A percentile compares a stretch with the other conserved stretches of the same genome.
Conservation (phyloP, 2,888 invertebrate species). For the Ochropleura plecta region DNA sequence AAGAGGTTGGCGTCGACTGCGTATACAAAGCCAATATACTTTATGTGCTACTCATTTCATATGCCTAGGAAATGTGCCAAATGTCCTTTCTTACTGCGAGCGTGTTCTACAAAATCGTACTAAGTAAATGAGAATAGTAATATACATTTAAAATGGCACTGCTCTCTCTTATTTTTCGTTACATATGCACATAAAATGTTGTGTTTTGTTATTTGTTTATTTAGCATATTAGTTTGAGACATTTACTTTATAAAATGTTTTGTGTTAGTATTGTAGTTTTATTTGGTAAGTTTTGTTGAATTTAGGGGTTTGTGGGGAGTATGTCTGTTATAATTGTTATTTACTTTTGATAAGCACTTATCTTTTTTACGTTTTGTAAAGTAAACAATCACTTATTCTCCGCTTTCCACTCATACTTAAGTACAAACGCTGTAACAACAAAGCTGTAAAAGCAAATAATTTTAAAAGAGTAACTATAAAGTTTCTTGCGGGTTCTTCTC, state of each 20-base stretch:
- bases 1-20: slow-evolving; percentile 70
- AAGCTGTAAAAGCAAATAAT: too few species aligned
- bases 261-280: background rate
- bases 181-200: slow-evolving; percentile 7
- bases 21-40: slow-evolving; percentile 66
- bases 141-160: slow-evolving; percentile 44
- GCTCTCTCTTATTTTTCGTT: slow-evolving; percentile 38
- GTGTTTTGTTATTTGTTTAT: slow-evolving; percentile 20
- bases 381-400: too few species aligned
- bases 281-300: background rate
- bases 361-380: too few species aligned
- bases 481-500: too few species aligned
- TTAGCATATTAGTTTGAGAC: slow-evolving; percentile 7
- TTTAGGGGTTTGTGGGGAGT: background rate
- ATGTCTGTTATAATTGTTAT: background rate
- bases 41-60: slow-evolving; percentile 65
- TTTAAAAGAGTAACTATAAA: too few species aligned
- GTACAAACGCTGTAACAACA: too few species aligned
- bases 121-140: slow-evolving; percentile 52
- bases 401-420: too few species aligned
- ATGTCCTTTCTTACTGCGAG: slow-evolving; percentile 60
- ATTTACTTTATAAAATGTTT: background rate
- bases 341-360: background rate
- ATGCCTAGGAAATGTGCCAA: slow-evolving; percentile 71
- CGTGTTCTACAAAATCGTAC: slow-evolving; percentile 46